Evolutionary conservation across 2,888 invertebrate species (phyloP).

Genomic region (Diogma glabrata): DNA sequence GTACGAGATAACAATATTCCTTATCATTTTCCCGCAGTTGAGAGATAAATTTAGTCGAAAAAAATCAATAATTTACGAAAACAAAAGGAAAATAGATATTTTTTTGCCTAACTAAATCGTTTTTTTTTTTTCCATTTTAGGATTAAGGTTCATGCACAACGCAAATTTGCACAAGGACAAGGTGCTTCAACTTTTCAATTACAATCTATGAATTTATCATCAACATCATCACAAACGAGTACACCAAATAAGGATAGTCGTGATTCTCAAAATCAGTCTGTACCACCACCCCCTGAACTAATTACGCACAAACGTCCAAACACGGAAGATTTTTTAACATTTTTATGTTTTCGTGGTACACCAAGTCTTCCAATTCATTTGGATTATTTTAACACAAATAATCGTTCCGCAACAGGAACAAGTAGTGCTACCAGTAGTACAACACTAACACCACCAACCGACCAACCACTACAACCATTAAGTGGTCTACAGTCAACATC

Average conservation of each 20-base stretch:
- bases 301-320: constrained; percentile 57
- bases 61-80: no score
- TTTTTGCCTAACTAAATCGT: neutral
- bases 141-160: constrained; percentile 72
- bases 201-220: constrained; percentile 24
- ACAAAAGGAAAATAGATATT: neutral
- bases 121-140: constrained; percentile 38
- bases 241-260: constrained; percentile 51
- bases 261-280: constrained; percentile 33
- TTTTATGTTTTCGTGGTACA: constrained; percentile 70
- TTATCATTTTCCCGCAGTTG: no score
- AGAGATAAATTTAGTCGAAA: no score
- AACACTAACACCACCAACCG: constrained; percentile 22
- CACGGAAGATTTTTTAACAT: constrained; percentile 77
- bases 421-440: constrained; percentile 32
- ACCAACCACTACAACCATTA: constrained; percentile 24
- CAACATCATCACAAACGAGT: constrained; percentile 24
- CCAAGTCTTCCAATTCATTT: constrained; percentile 57
- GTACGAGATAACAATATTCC: no score
- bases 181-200: constrained; percentile 41
- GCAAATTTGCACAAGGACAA: constrained; percentile 84
- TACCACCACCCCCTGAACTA: constrained; percentile 42
- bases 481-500: constrained; percentile 17
- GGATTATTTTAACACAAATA: constrained; percentile 49
- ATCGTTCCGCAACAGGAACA: no score